These are phyloP conservation scores for Pterocles gutturalis DNA, from an alignment of 2,113 vertebrate genomes.

Conservation along the genomic window DNA sequence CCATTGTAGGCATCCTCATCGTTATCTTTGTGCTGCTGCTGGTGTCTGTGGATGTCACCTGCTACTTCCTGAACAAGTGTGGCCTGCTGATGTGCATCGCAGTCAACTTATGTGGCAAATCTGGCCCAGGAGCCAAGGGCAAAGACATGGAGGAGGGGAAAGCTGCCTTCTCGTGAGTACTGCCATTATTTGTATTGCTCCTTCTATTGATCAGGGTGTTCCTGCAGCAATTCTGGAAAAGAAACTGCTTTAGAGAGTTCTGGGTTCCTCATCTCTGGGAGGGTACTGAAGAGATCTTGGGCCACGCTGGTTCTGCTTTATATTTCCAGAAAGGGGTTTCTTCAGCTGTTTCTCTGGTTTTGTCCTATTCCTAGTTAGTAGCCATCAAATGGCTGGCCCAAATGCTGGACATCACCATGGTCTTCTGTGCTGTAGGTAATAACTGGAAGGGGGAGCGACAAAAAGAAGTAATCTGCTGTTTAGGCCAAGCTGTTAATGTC, in stretches of 20 bases:
- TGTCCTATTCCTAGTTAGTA: not conserved
- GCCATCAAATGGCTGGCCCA: not conserved
- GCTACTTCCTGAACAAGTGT: conserved; percentile 98
- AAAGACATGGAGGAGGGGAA: conserved; percentile 94
- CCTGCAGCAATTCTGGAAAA: fast-evolving
- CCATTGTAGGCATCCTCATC: conserved; percentile 93
- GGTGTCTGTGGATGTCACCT: conserved; percentile 94
- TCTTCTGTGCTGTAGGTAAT: not conserved
- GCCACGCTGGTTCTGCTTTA: not conserved
- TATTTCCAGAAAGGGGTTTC: not conserved
- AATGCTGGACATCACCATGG: not conserved
- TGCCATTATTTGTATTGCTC: fast-evolving
- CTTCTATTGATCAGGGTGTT: not conserved
- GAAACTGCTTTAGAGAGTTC: fast-evolving
- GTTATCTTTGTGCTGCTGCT: conserved; percentile 91
- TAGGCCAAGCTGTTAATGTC: too few relatives aligned
- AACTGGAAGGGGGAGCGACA: not conserved
- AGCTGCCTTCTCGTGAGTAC: conserved; percentile 94
- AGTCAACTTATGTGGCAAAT: conserved; percentile 93
- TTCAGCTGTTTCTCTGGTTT: not conserved
- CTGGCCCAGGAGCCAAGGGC: conserved; percentile 89
- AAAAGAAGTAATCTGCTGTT: not conserved
- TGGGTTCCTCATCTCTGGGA: not conserved
- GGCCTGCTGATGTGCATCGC: conserved; percentile 98
- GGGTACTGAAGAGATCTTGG: not conserved